Evolutionary conservation across 2,797 vertebrate genomes (phyloP), one percentile per base, ranked within the genome.

Genomic region (Cryptoblepharus egeriae): DNA sequence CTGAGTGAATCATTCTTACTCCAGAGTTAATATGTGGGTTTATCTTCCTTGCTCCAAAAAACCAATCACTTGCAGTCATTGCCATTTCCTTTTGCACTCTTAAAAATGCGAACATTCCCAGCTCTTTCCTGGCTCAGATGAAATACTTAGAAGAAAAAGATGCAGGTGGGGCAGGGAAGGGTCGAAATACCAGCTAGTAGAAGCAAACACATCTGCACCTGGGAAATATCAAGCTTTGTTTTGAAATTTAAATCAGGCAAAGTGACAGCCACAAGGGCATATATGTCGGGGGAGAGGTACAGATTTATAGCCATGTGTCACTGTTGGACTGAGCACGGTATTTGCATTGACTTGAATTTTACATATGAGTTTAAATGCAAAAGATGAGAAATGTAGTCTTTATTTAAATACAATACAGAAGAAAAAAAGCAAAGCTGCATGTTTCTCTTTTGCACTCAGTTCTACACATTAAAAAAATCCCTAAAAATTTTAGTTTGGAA

Each of bases 231-330:
- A 88, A 2, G 80, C 65, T 79, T 93, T 88, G 83, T 91, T 92
- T 91, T 93, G 74, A 88, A 84, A 57, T 86, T 77, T 88, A 39
- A 22, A 86, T 83, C 16, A 90, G 91, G 86, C 90, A 93, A 80
- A 80, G 81, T 85, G 89, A 92, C 91, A 92, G 91, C 88, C 91
- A 81, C 91, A 88, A 81, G 84, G 89, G 89, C 82, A 84, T 0
- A 61, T 74, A 64, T 87, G 88, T n/a, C 71, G 82, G 73, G 74
- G 65, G 75, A 87, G 80, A 60, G 20, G 80, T 30, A 76, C 77
- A 86, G 92, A 93, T 93, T 94, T 93, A 93, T 64, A 77, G 90
- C 89, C 37, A 16, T 16, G 85, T 91, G 90, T 92, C 91, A 90
- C 0, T 57, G 79, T 75, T 4, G 0, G 88, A 77, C 86, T 86